These are phyloP conservation scores for Platycercus adscitus DNA, from an alignment of 2,113 vertebrate species.

Conservation along the genomic window DNA sequence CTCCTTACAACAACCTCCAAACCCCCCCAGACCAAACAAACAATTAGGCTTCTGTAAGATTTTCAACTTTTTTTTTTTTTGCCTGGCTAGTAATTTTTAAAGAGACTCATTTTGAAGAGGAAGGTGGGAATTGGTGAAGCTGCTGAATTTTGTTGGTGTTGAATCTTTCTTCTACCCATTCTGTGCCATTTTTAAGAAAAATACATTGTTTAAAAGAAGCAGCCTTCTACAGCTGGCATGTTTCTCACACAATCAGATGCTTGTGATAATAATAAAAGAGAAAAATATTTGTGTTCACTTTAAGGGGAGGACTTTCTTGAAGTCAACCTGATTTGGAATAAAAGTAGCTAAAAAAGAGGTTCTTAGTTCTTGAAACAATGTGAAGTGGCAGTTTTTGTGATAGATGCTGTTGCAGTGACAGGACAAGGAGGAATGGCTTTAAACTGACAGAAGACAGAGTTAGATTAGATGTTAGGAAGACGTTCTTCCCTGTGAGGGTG, in stretches of 20 bases:
- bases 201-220: neutral
- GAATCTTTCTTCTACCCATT: neutral
- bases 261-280: neutral
- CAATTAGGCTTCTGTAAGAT: rapidly evolving
- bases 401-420: neutral
- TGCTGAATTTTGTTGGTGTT: neutral
- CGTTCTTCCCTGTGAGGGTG: neutral
- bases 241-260: neutral
- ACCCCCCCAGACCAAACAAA: neutral
- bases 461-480: neutral
- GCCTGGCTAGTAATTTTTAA: neutral
- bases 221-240: neutral
- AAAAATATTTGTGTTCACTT: neutral
- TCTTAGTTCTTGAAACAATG: neutral
- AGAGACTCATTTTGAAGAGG: neutral
- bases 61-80: neutral
- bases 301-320: neutral
- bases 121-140: neutral
- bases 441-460: neutral
- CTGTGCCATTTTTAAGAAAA: neutral
- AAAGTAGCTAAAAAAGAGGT: neutral
- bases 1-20: neutral
- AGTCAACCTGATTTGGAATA: neutral
- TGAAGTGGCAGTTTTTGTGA: neutral
- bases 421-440: neutral